Percentiles rank a stretch among this genome's conserved stretches.
Evolutionary conservation across 2,797 vertebrate species (phyloP).

Genomic region (Mus minutoides): DNA sequence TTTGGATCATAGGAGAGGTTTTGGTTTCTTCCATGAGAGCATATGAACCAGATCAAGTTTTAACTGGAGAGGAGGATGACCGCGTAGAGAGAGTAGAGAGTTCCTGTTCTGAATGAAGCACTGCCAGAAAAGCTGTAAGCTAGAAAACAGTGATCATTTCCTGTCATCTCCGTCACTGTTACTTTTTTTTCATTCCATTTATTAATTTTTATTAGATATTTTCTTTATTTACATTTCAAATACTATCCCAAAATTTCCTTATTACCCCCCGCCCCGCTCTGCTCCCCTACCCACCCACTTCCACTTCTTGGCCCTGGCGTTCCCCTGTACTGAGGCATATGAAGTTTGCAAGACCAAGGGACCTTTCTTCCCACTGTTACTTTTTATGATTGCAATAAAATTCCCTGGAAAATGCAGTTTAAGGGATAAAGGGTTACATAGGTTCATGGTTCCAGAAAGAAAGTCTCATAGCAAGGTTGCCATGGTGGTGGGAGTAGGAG

Average conservation of each 20-base stretch:
- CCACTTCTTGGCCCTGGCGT: too few species aligned
- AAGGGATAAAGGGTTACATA: background rate
- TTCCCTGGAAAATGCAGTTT: background rate
- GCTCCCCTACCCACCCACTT: too few species aligned
- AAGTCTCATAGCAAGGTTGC: background rate
- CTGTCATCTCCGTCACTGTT: too few species aligned
- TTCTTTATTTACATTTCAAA: too few species aligned
- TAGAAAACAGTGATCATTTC: conserved; percentile 16
- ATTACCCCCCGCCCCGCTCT: too few species aligned
- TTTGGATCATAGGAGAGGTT: background rate
- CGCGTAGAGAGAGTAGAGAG: background rate
- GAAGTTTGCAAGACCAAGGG: too few species aligned
- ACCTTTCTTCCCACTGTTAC: too few species aligned
- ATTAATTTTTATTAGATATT: too few species aligned
- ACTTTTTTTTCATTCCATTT: too few species aligned
- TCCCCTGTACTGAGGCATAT: too few species aligned
- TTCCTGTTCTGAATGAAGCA: background rate
- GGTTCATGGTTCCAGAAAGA: background rate
- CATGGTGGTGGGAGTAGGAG: background rate
- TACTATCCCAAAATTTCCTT: too few species aligned
- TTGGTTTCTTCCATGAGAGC: background rate
- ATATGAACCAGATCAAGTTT: conserved; percentile 1
- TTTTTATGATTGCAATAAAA: background rate
- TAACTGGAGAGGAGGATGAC: background rate
- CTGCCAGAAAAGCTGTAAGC: background rate